These are phyloP conservation scores for Thymelicus sylvestris DNA, from an alignment of 2,888 invertebrate species.

Conservation along the genomic window DNA sequence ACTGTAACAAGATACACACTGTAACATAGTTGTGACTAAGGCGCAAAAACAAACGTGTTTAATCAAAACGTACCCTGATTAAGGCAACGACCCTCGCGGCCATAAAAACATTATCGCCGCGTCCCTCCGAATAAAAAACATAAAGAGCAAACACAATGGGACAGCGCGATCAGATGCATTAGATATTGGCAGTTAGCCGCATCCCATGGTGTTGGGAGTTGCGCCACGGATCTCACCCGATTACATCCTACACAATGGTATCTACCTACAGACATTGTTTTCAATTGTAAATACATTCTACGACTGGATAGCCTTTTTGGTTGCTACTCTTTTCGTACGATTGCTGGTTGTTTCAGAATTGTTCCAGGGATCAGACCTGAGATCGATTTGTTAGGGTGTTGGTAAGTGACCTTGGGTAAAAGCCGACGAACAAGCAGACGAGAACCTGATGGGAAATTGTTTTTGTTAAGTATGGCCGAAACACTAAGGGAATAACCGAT, in stretches of 20 bases:
- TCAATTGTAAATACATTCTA: slow-evolving; percentile 67
- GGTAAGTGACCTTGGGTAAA: too few relatives aligned
- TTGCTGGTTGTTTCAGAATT: too few relatives aligned
- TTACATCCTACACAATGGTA: slow-evolving; percentile 56
- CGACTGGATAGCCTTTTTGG: background rate
- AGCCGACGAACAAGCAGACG: too few relatives aligned
- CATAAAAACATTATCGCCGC: slow-evolving; percentile 84
- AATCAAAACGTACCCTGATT: slow-evolving; percentile 82
- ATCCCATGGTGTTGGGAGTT: slow-evolving; percentile 50
- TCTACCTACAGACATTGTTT: slow-evolving; percentile 46
- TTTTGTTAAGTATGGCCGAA: too few relatives aligned
- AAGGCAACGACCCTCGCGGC: slow-evolving; percentile 74
- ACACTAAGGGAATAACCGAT: too few relatives aligned
- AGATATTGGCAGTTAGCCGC: slow-evolving; percentile 82
- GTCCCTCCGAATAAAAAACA: slow-evolving; percentile 81
- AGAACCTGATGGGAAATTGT: too few relatives aligned
- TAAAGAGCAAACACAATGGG: slow-evolving; percentile 82
- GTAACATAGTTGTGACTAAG: slow-evolving; percentile 10
- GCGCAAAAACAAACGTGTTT: slow-evolving; percentile 65
- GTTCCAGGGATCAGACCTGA: background rate
- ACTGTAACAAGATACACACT: slow-evolving; percentile 8
- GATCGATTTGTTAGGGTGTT: too few relatives aligned
- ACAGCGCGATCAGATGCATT: slow-evolving; percentile 73
- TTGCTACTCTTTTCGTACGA: too few relatives aligned
- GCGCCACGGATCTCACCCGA: slow-evolving; percentile 71